Evolutionary conservation across 2,113 vertebrate species (phyloP).

Genomic region (Boulengeromyrus knoepffleri): DNA sequence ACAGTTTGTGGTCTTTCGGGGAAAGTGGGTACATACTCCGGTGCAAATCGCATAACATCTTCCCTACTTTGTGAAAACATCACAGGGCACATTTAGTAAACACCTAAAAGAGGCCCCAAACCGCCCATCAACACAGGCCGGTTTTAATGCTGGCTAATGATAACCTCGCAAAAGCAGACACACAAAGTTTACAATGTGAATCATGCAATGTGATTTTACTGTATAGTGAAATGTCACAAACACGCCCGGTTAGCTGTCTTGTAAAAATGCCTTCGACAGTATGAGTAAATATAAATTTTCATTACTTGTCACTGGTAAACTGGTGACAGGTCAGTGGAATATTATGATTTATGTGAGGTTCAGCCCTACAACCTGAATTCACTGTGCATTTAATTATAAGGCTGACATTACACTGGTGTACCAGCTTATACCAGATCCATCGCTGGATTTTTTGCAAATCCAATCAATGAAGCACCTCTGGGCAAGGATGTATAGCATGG

Average conservation of each 20-base stretch:
- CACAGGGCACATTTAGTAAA: background rate
- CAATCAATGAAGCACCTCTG: background rate
- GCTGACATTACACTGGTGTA: background rate
- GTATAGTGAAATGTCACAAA: background rate
- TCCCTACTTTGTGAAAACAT: background rate
- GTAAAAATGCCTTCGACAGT: background rate
- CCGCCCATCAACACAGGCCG: background rate
- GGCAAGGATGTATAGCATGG: background rate
- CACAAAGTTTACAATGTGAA: background rate
- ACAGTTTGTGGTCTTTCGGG: background rate
- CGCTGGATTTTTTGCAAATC: background rate
- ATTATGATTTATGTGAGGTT: background rate
- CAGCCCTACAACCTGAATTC: background rate
- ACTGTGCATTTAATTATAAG: background rate
- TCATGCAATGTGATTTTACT: background rate
- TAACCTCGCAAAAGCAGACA: background rate
- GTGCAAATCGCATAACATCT: background rate
- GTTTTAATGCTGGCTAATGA: background rate
- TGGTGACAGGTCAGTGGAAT: background rate
- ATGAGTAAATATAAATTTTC: background rate
- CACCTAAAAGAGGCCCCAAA: background rate
- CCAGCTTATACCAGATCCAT: background rate
- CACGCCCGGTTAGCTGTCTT: background rate
- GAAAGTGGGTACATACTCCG: background rate
- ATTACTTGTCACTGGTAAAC: constrained; percentile 2